These are phyloP conservation scores for Amphimallon solstitiale DNA, from an alignment of 2,888 invertebrate genomes.

Conservation along the genomic window DNA sequence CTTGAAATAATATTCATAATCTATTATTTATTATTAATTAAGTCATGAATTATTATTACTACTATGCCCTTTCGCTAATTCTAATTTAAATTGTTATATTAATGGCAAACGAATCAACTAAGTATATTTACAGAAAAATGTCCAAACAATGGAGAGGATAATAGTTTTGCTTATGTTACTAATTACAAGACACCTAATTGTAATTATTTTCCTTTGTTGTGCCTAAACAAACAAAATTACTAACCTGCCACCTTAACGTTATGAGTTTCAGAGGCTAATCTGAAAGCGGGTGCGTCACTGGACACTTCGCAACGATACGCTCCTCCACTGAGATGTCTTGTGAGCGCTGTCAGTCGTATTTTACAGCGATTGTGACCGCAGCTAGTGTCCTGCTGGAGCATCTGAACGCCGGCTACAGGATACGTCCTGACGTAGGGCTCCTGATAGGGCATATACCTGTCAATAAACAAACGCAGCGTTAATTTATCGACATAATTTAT, in stretches of 20 bases:
- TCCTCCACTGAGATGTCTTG: slow-evolving; percentile 62
- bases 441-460: slow-evolving; percentile 55
- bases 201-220: not conserved
- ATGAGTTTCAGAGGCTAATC: slow-evolving; percentile 67
- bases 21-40: no score
- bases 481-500: slow-evolving; percentile 35
- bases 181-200: no score
- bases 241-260: slow-evolving; percentile 71
- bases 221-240: slow-evolving; percentile 40
- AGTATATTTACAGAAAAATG: no score
- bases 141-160: no score
- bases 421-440: slow-evolving; percentile 56
- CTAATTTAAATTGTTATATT: no score
- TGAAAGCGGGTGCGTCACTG: slow-evolving; percentile 70
- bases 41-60: no score
- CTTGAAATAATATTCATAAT: no score
- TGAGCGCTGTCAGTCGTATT: slow-evolving; percentile 60
- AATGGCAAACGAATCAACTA: no score
- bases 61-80: no score
- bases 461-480: slow-evolving; percentile 43
- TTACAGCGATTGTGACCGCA: slow-evolving; percentile 59
- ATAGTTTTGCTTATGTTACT: no score
- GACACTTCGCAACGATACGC: slow-evolving; percentile 72
- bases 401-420: slow-evolving; percentile 60
- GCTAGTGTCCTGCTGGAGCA: slow-evolving; percentile 51